phyloP scores from a whole-genome alignment of 2,888 invertebrate species.

The Ischnura elegans region DNA sequence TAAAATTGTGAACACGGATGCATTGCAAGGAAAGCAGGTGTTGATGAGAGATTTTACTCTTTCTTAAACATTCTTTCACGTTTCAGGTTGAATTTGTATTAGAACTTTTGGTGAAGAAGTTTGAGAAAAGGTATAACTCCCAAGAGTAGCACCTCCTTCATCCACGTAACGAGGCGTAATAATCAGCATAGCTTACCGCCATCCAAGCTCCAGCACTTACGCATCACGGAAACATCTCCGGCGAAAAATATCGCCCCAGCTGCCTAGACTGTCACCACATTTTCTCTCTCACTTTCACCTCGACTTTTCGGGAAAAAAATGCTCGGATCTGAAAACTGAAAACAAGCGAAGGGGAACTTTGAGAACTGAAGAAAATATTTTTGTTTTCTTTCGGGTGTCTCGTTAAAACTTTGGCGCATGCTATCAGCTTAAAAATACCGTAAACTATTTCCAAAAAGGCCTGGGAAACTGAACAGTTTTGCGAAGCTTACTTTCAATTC shows the following conservation, averaged over 20 bases:
- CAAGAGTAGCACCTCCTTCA: not conserved
- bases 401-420: not conserved
- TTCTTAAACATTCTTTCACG: not conserved
- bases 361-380: not conserved
- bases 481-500: not conserved
- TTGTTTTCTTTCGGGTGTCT: not conserved
- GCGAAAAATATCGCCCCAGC: not conserved
- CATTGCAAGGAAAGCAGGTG: not conserved
- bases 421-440: not conserved
- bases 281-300: not conserved
- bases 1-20: not conserved
- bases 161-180: not conserved
- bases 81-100: not conserved
- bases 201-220: not conserved
- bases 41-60: not conserved
- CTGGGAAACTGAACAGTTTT: not conserved
- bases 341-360: not conserved
- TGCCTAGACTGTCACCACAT: not conserved
- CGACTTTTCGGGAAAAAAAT: not conserved
- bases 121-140: not conserved
- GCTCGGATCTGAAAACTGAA: not conserved
- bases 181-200: not conserved
- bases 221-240: not conserved
- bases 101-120: not conserved
- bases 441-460: not conserved